Evolutionary conservation across 2,113 vertebrate genomes (phyloP), one percentile per base, ranked within the genome.

Genomic region (Brachypteracias leptosomus): DNA sequence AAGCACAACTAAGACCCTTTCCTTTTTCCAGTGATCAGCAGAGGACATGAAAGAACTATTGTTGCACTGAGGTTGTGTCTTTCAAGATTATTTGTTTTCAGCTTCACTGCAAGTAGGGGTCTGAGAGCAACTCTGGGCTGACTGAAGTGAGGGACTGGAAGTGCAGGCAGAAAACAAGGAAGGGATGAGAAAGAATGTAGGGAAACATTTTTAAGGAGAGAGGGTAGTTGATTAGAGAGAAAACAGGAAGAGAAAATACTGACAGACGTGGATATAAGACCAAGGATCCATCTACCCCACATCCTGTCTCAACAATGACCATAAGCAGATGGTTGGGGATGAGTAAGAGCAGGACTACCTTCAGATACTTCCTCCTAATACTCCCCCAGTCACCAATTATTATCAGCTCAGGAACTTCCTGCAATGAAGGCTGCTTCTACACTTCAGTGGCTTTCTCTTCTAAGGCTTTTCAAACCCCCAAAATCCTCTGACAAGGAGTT

Each of bases 221-320:
- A 81, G 10, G 17, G 44, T 90, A 84, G 44, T 88, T 93, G 55
- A 95, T 94, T 92, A 94, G 75, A 94, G 21, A 38, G 79, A 94
- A 96, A 96, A 97, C 93, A 96, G 96, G 95, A 96, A 96, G 70
- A 88, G 80, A 96, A 96, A 90, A 96, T 87, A 96, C 79, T 90
- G 92, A 90, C 92, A 94, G 79, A 91, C 6, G 8, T 95, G 70
- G 67, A 92, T 93, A 92, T 78, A 93, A 96, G 95, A 96, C 92
- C 65, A 92, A 86, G 61, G 82, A 95, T 93, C 65, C 92, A 92
- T 94, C 68, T 95, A 89, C 65, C 76, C 93, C 65, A 68, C 91
- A 96, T 97, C 96, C 96, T 97, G 96, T 92, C 84, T 88, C 94
- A 97, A 97, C 95, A 96, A 97, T 96, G 86, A 95, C 93, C 73